Base-by-base conservation (phyloP, 2,113 vertebrate genomes). In the Sceloporus undulatus region DNA sequence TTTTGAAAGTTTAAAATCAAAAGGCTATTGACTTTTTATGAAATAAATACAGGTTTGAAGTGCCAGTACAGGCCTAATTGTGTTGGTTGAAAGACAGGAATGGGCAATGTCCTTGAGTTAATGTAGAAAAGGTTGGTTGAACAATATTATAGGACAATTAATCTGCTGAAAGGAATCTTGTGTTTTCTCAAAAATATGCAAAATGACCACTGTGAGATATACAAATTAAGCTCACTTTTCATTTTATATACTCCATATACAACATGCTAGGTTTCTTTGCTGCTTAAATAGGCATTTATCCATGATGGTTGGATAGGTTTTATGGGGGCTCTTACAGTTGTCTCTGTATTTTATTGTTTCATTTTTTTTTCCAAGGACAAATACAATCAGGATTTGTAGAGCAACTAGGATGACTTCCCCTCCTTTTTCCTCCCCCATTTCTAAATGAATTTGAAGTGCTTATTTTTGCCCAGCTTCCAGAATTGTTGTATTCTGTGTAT, bases 381-480 rank as follows among this genome's bases (percentile, higher is more conserved):
- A 90, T 81, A 68, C 86, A 86, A 7, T 89, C 76, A 89, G 71
- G 34, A 82, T 86, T 82, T 86, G 79, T 71, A 78, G 74, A 71
- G 65, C 38, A 83, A 38, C 25, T n/a, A 86, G 42, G 16, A 38
- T 91, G 9, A 93, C 62, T 40, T 23, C 10, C 34, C 38, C 23
- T 19, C 65, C 56, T 91, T 38, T 25, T 25, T 38, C 13, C 62
- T 40, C 59, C 18, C 62, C 40, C 9, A 62, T 21, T 42, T 88
- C 75, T 88, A 78, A 82, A 23, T 87, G 34, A 8, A 14, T 91
- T 89, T 40, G 48, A 91, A 92, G 80, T 85, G 81, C 40, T 68
- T 82, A 74, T 89, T 88, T 91, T 88, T 90, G 88, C 75, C 79
- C 81, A 89, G 2, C 82, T 93, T 89, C 91, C 80, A 89, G 78